Evolutionary conservation across 2,888 invertebrate genomes (phyloP).

Genomic region (Netelia fuscicornis): DNA sequence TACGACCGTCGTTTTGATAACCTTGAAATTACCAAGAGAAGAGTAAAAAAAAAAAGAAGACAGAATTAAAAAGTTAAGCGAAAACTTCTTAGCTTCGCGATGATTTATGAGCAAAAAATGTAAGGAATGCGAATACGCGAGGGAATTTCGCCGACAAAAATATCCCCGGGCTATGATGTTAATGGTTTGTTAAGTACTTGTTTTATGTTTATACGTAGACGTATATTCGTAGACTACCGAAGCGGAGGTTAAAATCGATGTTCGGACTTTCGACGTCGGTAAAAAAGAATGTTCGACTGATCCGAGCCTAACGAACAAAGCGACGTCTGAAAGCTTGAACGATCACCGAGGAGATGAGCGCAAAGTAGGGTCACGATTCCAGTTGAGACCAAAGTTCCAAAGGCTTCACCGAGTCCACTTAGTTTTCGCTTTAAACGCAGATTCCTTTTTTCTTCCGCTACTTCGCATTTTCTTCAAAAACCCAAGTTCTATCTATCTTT

Average conservation of each 20-base stretch:
- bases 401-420: neutral
- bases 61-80: neutral
- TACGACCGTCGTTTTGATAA: neutral
- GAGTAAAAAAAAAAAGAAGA: no score
- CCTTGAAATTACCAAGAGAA: conserved; percentile 25
- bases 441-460: neutral
- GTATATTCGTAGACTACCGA: neutral
- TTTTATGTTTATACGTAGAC: neutral
- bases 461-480: no score
- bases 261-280: neutral
- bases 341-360: neutral
- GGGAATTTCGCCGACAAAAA: conserved; percentile 8
- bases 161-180: conserved; percentile 7
- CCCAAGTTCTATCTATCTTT: no score
- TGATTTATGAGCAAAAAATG: conserved; percentile 15
- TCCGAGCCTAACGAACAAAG: neutral
- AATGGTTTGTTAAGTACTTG: neutral
- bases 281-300: neutral
- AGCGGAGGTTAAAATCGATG: neutral
- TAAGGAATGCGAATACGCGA: conserved; percentile 5
- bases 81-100: neutral
- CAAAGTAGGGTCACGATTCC: neutral
- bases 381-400: neutral
- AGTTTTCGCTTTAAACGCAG: neutral
- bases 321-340: neutral